Percentiles rank a stretch among this genome's conserved stretches.
Conservation (phyloP, 2,888 invertebrate genomes). For the Drosophila demipolita region DNA sequence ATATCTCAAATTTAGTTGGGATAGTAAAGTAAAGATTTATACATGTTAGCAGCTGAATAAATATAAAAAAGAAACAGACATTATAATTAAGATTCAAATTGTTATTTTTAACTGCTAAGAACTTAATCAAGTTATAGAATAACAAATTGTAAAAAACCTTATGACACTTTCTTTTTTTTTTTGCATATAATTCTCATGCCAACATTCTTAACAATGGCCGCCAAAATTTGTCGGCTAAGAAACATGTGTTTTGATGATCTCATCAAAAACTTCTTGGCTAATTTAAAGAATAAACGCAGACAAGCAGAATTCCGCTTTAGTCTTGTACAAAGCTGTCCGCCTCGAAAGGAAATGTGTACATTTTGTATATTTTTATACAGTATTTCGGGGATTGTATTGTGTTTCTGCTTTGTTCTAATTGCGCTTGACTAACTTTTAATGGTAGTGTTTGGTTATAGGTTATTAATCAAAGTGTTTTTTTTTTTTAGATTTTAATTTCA, state of each 20-base stretch:
- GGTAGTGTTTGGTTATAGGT: slow-evolving; percentile 52
- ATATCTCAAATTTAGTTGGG: not conserved
- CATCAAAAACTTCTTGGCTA: slow-evolving; percentile 37
- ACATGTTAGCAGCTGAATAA: not conserved
- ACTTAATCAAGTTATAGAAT: not conserved
- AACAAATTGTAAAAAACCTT: too few species aligned
- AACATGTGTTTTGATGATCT: slow-evolving; percentile 54
- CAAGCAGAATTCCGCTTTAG: slow-evolving; percentile 69
- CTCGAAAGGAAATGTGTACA: slow-evolving; percentile 62
- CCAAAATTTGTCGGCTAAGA: slow-evolving; percentile 8
- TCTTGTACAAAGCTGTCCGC: slow-evolving; percentile 30
- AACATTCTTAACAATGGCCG: slow-evolving; percentile 1
- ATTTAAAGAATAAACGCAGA: slow-evolving; percentile 48
- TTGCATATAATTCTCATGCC: not conserved
- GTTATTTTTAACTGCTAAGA: not conserved
- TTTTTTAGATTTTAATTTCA: slow-evolving; percentile 12
- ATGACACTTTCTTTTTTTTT: not conserved
- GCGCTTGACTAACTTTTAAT: slow-evolving; percentile 78
- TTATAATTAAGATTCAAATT: too few species aligned
- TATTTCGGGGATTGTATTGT: slow-evolving; percentile 29
- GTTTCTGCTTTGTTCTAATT: slow-evolving; percentile 70
- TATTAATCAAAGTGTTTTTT: slow-evolving; percentile 66
- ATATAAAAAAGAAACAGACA: not conserved
- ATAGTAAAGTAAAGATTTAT: not conserved
- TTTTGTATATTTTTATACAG: slow-evolving; percentile 19